These are phyloP conservation scores for Cyprichromis sp. DNA, from an alignment of 2,113 vertebrate species.

Conservation along the genomic window DNA sequence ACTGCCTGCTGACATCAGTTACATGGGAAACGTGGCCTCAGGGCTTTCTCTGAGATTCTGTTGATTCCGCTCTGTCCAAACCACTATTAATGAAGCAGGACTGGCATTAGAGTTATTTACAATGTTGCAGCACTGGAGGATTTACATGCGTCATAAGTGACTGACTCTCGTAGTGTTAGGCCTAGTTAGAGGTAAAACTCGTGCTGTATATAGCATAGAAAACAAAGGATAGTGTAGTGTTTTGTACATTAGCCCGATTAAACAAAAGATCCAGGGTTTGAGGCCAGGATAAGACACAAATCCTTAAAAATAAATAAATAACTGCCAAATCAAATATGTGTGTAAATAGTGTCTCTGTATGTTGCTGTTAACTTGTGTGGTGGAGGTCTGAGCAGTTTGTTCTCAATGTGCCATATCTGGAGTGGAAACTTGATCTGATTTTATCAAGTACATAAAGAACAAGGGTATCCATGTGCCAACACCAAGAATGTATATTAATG, in stretches of 20 bases:
- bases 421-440: background rate
- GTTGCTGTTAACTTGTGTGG: background rate
- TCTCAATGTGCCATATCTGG: background rate
- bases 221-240: background rate
- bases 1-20: conserved; percentile 37
- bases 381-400: background rate
- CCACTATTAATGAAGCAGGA: background rate
- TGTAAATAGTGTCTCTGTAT: background rate
- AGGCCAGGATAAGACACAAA: background rate
- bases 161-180: background rate
- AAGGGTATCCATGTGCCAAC: background rate
- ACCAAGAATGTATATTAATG: background rate
- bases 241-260: background rate
- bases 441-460: background rate
- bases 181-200: background rate
- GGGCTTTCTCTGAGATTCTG: background rate
- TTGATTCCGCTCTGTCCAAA: conserved; percentile 21
- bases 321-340: background rate
- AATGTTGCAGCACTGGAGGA: background rate
- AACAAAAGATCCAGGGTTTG: background rate
- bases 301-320: background rate
- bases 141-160: background rate
- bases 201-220: background rate
- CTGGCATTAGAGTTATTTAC: background rate
- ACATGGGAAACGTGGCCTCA: conserved; percentile 48